These are phyloP conservation scores for Morbakka virulenta DNA, from an alignment of 30 jellyfish, hydroid and myxozoan genomes.

Conservation along the genomic window DNA sequence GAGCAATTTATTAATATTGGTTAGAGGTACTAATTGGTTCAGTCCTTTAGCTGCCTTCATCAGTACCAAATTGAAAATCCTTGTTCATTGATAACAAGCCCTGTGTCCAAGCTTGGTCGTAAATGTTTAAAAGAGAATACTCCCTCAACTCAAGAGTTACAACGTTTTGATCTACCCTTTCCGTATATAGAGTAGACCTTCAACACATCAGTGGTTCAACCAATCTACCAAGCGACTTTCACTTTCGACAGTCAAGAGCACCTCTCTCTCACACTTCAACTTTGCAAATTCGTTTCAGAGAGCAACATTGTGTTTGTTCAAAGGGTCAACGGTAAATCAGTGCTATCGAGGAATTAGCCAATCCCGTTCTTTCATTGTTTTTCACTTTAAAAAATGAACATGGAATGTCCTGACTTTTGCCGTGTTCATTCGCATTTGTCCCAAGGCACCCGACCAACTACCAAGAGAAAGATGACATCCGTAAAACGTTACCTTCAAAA, in stretches of 20 bases:
- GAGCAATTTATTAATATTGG: background rate
- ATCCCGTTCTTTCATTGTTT: background rate
- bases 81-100: too few species aligned
- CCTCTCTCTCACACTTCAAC: background rate
- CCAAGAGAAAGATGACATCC: background rate
- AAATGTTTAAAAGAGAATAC: background rate
- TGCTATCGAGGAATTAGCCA: background rate
- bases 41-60: background rate
- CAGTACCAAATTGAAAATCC: too few species aligned
- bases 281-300: background rate
- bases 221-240: background rate
- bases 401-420: background rate
- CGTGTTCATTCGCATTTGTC: background rate
- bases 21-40: background rate
- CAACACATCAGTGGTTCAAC: background rate
- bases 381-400: background rate
- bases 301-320: background rate
- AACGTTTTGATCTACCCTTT: background rate
- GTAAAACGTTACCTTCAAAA: background rate
- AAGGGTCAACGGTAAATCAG: background rate
- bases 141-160: background rate
- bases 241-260: background rate
- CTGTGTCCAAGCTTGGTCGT: too few species aligned
- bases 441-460: slow-evolving; percentile 1
- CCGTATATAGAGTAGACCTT: background rate